These are phyloP conservation scores for Tipula unca DNA, from an alignment of 2,888 invertebrate genomes.

Conservation along the genomic window DNA sequence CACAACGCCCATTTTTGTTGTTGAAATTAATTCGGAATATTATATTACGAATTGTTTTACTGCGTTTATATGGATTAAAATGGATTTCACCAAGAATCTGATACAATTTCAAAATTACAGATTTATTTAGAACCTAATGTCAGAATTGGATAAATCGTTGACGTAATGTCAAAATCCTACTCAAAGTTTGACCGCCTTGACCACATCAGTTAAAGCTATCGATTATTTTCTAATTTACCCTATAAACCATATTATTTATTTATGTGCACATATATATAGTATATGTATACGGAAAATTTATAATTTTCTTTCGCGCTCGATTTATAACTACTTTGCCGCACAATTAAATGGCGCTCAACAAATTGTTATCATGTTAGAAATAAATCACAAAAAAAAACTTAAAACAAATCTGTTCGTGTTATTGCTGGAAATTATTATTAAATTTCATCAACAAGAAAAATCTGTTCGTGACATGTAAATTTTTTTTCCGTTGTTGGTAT, in stretches of 20 bases:
- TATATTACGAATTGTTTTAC: too few species aligned
- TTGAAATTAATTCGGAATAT: too few species aligned
- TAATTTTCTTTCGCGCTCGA: background rate
- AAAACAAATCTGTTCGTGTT: background rate
- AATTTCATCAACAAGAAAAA: background rate
- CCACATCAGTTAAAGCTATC: too few species aligned
- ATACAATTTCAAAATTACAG: too few species aligned
- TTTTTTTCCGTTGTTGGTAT: background rate
- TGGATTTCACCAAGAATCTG: too few species aligned
- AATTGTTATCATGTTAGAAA: background rate
- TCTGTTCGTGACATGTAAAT: slow-evolving; percentile 8
- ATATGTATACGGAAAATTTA: background rate
- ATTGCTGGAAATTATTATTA: background rate
- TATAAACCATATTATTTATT: background rate
- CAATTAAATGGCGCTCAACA: background rate
- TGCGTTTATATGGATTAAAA: too few species aligned
- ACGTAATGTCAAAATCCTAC: too few species aligned
- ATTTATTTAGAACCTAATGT: too few species aligned
- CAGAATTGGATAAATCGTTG: too few species aligned
- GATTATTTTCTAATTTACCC: background rate
- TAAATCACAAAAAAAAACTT: background rate
- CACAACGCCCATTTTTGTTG: too few species aligned
- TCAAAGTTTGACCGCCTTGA: too few species aligned
- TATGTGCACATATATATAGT: background rate
- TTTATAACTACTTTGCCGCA: background rate